Percentiles rank a stretch among this genome's conserved stretches.
phyloP scores from a whole-genome alignment of 2,113 vertebrate species.

The Silurus asotus region DNA sequence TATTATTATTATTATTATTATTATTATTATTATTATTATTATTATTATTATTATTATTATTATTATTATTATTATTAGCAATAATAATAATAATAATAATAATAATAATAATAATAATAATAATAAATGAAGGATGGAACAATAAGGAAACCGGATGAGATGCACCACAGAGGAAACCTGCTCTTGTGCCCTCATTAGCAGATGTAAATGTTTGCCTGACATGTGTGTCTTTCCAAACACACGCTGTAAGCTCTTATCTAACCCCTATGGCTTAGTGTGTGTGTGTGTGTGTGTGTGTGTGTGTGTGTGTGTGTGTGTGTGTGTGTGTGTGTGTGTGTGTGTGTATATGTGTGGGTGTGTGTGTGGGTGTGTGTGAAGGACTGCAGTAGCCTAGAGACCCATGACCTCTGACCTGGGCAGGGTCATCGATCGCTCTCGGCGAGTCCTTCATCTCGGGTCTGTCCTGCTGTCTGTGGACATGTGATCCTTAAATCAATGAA shows the following conservation, averaged over 20 bases:
- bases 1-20: too few relatives aligned
- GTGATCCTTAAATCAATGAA: conserved; percentile 80
- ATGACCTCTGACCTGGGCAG: conserved; percentile 67
- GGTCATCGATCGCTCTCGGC: conserved; percentile 56
- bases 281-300: conserved; percentile 64
- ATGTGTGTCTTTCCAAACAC: conserved; percentile 41
- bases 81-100: background rate
- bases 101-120: conserved; percentile 7
- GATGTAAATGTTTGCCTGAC: conserved; percentile 51
- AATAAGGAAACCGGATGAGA: background rate
- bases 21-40: too few relatives aligned
- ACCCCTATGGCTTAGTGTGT: conserved; percentile 45
- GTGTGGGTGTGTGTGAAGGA: conserved; percentile 62
- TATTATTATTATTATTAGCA: too few relatives aligned
- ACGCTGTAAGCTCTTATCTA: conserved; percentile 31
- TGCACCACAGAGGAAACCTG: background rate
- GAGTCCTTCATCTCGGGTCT: conserved; percentile 48
- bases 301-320: conserved; percentile 63
- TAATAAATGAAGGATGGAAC: conserved; percentile 1
- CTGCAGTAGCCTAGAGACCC: conserved; percentile 62
- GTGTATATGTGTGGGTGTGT: conserved; percentile 63
- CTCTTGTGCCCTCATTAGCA: conserved; percentile 14
- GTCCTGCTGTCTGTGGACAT: conserved; percentile 65
- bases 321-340: conserved; percentile 62
- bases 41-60: too few relatives aligned